phyloP scores from a whole-genome alignment of 1,140 invertebrate genomes.

The Cepaea nemoralis region DNA sequence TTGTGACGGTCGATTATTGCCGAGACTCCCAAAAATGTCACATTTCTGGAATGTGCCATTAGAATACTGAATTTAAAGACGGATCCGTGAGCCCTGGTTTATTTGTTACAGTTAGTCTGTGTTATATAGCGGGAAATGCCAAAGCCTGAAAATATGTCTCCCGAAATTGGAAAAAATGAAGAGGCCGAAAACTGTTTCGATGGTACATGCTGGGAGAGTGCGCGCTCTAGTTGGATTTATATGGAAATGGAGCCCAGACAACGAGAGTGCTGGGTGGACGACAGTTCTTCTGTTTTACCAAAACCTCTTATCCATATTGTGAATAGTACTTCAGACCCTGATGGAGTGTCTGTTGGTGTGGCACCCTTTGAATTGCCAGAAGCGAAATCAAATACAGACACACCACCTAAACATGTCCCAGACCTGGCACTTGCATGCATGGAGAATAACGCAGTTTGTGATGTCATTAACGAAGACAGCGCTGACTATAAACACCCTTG shows the following conservation, averaged over 20 bases:
- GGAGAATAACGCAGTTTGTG: background rate
- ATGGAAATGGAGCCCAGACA: slow-evolving; percentile 46
- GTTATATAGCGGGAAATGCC: too few relatives aligned
- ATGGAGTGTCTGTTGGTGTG: background rate
- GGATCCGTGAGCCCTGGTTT: too few relatives aligned
- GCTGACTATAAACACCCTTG: background rate
- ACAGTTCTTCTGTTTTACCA: background rate
- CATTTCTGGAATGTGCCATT: too few relatives aligned
- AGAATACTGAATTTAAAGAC: too few relatives aligned
- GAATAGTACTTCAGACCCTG: background rate
- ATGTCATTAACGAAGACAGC: background rate
- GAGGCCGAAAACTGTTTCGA: background rate
- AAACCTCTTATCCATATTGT: background rate
- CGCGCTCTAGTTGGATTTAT: slow-evolving; percentile 53
- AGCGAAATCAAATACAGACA: background rate
- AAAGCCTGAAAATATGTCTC: background rate
- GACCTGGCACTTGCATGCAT: background rate
- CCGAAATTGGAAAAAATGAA: background rate
- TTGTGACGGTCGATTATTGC: too few relatives aligned
- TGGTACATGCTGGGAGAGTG: slow-evolving; percentile 41
- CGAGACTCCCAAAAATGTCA: too few relatives aligned
- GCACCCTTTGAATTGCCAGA: background rate
- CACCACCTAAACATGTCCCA: background rate
- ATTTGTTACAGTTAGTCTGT: too few relatives aligned
- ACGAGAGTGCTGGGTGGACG: background rate